A percentile compares a stretch with the other conserved stretches of the same genome.
phyloP scores from a whole-genome alignment of 2,888 invertebrate species.

The Yponomeuta sedellus region DNA sequence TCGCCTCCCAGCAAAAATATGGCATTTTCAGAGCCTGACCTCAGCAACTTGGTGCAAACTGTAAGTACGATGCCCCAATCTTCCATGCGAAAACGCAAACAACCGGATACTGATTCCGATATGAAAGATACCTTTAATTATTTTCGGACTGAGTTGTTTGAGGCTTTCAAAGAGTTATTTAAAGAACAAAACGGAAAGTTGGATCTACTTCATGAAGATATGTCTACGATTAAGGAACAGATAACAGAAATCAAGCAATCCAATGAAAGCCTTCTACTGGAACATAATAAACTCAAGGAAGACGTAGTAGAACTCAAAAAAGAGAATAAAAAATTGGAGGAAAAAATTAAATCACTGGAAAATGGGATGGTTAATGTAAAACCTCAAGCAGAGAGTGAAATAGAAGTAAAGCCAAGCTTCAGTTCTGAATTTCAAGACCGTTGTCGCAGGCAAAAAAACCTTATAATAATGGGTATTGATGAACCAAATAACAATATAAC shows the following conservation, averaged over 20 bases:
- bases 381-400: neutral
- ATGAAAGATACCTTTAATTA: neutral
- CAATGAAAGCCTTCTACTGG: neutral
- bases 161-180: neutral
- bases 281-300: neutral
- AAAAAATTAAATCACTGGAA: neutral
- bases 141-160: neutral
- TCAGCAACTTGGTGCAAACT: neutral
- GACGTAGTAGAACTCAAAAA: neutral
- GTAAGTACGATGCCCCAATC: neutral
- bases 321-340: neutral
- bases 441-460: neutral
- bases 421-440: conserved; percentile 6
- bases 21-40: neutral
- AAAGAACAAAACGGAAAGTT: neutral
- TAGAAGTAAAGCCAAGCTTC: neutral
- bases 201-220: neutral
- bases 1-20: neutral
- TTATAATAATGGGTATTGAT: neutral
- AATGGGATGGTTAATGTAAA: neutral
- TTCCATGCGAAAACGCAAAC: neutral
- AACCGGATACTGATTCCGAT: neutral
- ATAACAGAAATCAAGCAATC: neutral
- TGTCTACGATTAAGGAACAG: neutral
- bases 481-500: neutral